Percentiles rank a stretch among this genome's conserved stretches.
Conservation (phyloP, 2,888 invertebrate species). For the Poecilus cupreus region DNA sequence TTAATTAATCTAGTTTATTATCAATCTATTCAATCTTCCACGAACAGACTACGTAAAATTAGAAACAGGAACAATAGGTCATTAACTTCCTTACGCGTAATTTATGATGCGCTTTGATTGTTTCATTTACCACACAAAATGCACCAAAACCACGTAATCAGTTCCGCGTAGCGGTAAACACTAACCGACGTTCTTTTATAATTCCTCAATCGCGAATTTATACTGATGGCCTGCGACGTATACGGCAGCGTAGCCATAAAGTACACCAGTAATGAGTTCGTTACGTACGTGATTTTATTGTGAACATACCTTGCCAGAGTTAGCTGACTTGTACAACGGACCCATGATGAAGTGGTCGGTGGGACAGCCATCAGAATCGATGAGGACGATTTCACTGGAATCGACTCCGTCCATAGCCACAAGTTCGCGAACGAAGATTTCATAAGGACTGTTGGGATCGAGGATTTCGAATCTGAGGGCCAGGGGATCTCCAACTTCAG, state of each 20-base stretch:
- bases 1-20: too few species aligned
- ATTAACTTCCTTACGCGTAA: conserved; percentile 5
- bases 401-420: conserved; percentile 96
- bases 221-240: conserved; percentile 18
- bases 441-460: conserved; percentile 94
- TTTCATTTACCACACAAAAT: conserved; percentile 23
- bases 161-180: conserved; percentile 30
- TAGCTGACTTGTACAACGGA: conserved; percentile 87
- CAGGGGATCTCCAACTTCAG: conserved; percentile 94
- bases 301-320: conserved; percentile 83
- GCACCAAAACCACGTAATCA: conserved; percentile 17
- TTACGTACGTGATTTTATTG: conserved; percentile 43
- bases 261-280: conserved; percentile 37
- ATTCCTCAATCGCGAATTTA: conserved; percentile 38
- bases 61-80: neutral
- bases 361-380: conserved; percentile 94
- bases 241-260: conserved; percentile 11
- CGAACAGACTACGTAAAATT: neutral
- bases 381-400: conserved; percentile 92
- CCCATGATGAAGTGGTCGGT: conserved; percentile 97
- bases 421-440: conserved; percentile 95
- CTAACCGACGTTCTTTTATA: neutral
- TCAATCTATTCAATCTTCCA: neutral
- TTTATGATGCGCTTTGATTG: conserved; percentile 27
- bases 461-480: conserved; percentile 93